phyloP scores from a whole-genome alignment of 1,140 invertebrate species.

The Eriocheir sinensis region DNA sequence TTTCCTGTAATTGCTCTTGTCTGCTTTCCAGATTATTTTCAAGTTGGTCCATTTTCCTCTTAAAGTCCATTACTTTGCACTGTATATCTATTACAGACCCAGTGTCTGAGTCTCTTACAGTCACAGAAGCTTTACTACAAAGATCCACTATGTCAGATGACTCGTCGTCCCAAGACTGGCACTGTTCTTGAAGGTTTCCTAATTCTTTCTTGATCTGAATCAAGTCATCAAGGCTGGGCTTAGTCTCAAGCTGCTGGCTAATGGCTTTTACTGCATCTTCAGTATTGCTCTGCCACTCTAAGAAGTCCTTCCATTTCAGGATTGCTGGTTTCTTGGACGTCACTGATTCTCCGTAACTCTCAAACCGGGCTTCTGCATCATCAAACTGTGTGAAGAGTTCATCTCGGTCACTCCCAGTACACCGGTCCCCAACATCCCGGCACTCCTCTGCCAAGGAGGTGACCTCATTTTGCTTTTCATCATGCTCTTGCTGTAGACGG shows the following conservation, averaged over 20 bases:
- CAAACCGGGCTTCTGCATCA: slow-evolving; percentile 77
- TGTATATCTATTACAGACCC: slow-evolving; percentile 70
- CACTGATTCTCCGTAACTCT: slow-evolving; percentile 74
- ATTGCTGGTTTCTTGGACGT: slow-evolving; percentile 78
- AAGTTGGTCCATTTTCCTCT: slow-evolving; percentile 66
- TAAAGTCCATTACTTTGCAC: slow-evolving; percentile 69
- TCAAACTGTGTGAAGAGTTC: slow-evolving; percentile 78
- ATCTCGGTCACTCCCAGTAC: slow-evolving; percentile 75
- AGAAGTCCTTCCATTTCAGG: slow-evolving; percentile 78
- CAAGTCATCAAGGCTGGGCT: slow-evolving; percentile 70
- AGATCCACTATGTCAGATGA: slow-evolving; percentile 72
- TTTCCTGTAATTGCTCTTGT: slow-evolving; percentile 70
- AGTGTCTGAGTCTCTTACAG: slow-evolving; percentile 76
- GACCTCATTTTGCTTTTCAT: slow-evolving; percentile 89
- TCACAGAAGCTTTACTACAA: slow-evolving; percentile 71
- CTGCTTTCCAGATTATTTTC: slow-evolving; percentile 67
- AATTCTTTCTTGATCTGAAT: slow-evolving; percentile 76
- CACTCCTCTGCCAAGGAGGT: slow-evolving; percentile 80
- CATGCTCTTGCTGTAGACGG: slow-evolving; percentile 89
- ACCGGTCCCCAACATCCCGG: slow-evolving; percentile 75
- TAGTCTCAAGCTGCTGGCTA: slow-evolving; percentile 77
- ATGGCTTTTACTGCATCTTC: slow-evolving; percentile 76
- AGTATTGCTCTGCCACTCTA: slow-evolving; percentile 77
- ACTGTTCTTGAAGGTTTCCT: slow-evolving; percentile 74
- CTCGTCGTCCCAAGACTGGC: slow-evolving; percentile 76